These are phyloP conservation scores for Cyclina sinensis DNA, from an alignment of 1,140 invertebrate genomes.

Conservation along the genomic window DNA sequence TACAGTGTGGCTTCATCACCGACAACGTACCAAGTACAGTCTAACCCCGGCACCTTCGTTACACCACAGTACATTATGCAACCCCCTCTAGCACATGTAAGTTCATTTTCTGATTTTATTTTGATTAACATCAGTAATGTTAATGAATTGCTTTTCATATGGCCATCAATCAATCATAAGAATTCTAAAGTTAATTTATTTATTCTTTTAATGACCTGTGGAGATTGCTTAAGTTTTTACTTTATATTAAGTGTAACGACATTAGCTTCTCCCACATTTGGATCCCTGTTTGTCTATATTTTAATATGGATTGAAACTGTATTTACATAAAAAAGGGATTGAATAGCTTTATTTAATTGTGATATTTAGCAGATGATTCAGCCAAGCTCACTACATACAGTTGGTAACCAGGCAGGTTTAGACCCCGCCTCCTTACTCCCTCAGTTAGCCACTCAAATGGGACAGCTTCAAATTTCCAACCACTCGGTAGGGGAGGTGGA, in stretches of 20 bases:
- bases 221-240: too few relatives aligned
- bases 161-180: too few relatives aligned
- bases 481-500: conserved; percentile 68
- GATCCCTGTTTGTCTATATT: background rate
- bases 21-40: conserved; percentile 64
- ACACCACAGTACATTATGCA: conserved; percentile 68
- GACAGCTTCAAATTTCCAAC: conserved; percentile 65
- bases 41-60: conserved; percentile 54
- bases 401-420: conserved; percentile 52
- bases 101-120: background rate
- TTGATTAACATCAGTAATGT: too few relatives aligned
- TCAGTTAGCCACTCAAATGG: conserved; percentile 68
- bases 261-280: too few relatives aligned
- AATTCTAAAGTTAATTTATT: too few relatives aligned
- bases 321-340: too few relatives aligned
- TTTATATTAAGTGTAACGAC: too few relatives aligned
- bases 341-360: conserved; percentile 39
- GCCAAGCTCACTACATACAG: conserved; percentile 43
- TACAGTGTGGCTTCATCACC: conserved; percentile 64
- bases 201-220: too few relatives aligned
- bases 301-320: background rate
- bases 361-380: conserved; percentile 65
- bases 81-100: conserved; percentile 67
- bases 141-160: too few relatives aligned
- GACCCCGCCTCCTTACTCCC: conserved; percentile 58